A percentile compares a stretch with the other conserved stretches of the same genome.
Conservation (phyloP, 2,888 invertebrate genomes). For the Dolichopus griseipennis region DNA sequence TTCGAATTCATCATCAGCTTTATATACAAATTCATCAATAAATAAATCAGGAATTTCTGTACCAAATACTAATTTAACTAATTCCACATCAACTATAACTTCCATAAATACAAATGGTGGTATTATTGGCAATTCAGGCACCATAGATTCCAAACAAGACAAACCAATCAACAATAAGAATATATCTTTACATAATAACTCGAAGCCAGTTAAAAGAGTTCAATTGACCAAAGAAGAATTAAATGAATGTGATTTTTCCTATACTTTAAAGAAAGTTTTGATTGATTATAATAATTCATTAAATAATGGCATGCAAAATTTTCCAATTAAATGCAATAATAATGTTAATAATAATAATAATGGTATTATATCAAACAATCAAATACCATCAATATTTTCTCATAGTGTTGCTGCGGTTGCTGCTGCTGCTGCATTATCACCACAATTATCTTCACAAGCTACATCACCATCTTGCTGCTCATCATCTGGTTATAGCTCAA, state of each 20-base stretch:
- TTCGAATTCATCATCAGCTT: conserved; percentile 7
- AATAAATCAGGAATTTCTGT: not conserved
- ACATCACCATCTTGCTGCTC: conserved; percentile 12
- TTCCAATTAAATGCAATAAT: conserved; percentile 6
- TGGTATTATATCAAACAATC: not conserved
- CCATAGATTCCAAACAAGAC: not conserved
- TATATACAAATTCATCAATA: not conserved
- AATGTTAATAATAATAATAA: not conserved
- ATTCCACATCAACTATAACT: conserved; percentile 14
- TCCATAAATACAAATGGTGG: not conserved
- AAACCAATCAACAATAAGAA: not conserved
- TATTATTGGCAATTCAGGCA: not conserved
- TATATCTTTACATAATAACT: not conserved
- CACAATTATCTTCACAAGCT: conserved; percentile 9
- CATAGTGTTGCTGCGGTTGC: conserved; percentile 10
- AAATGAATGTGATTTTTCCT: conserved; percentile 6
- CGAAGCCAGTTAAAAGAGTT: not conserved
- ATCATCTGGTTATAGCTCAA: conserved; percentile 18
- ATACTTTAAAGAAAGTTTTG: not conserved
- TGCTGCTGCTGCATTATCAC: conserved; percentile 18
- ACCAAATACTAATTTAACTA: conserved; percentile 7
- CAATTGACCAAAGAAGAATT: conserved; percentile 3
- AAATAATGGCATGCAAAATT: conserved; percentile 1
- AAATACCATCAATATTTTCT: not conserved
- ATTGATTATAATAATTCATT: not conserved